Base-by-base conservation (phyloP, 2,113 vertebrate genomes). In the Vireo altiloquus region DNA sequence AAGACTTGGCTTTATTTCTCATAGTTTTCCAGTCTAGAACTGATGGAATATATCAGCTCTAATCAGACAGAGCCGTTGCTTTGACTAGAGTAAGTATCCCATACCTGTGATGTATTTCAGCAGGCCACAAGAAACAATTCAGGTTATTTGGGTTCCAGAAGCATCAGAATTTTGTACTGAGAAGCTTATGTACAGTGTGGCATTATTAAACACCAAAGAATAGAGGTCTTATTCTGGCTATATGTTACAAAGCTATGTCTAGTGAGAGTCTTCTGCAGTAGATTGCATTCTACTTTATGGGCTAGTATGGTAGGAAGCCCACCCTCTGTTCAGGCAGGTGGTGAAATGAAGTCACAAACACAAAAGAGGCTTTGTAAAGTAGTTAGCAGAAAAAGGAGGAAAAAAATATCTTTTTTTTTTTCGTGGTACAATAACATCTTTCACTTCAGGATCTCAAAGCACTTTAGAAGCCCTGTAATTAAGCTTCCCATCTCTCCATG, bases 381-480 rank as follows among this genome's bases (percentile, higher is more conserved):
- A 44, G 27, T 44, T 61, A 81, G 25, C 6, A 87, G 56, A 77
- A 88, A 52, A 68, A 39, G 25, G 9, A 44, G 6, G 5, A 6
- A 9, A 49, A 13, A 37, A 21, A 12, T 7, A 44, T 2, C 2
- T 17, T 30, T 0, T 13, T 50, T 66, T 77, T 61, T 40, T 44
- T 18, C 10, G 19, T 39, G 39, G 46, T 92, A 53, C 66, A 92
- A 63, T 77, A 92, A 16, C 56, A 39, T 63, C 80, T 95, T 93
- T 89, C 65, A 70, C 57, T 53, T 92, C 84, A 90, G 65, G 19
- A 61, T 35, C 75, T 95, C 85, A 92, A 93, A 89, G 66, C 74
- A 39, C 8, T 53, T 82, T 22, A 76, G 82, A 93, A 64, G 39
- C 46, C 53, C 64, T 86, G 53, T 64, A 96, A 95, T 94, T 94